Evolutionary conservation across 1,140 invertebrate species (phyloP).

Genomic region (Helicoverpa armigera): DNA sequence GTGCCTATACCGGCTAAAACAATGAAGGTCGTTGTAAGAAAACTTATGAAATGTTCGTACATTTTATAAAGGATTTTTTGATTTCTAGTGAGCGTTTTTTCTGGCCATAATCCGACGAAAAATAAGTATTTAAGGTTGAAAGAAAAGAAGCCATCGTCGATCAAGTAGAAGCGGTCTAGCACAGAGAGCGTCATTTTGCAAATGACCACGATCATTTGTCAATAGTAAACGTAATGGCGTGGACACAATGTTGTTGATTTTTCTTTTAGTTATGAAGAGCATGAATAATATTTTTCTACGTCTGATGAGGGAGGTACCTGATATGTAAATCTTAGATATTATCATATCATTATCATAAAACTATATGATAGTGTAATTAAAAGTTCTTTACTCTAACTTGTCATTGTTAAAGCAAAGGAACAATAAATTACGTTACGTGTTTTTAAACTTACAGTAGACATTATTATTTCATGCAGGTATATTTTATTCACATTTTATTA

Average conservation of each 20-base stretch:
- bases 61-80: conserved; percentile 63
- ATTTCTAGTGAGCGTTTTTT: conserved; percentile 57
- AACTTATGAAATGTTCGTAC: conserved; percentile 63
- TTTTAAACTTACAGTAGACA: no score
- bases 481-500: background rate
- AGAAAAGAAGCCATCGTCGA: conserved; percentile 65
- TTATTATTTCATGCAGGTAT: no score
- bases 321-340: no score
- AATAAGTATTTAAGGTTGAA: conserved; percentile 76
- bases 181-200: conserved; percentile 58
- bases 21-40: conserved; percentile 65
- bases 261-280: background rate
- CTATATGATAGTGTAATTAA: no score
- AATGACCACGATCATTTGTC: conserved; percentile 46
- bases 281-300: background rate
- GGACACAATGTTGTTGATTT: conserved; percentile 11
- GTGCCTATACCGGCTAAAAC: conserved; percentile 69
- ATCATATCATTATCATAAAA: no score
- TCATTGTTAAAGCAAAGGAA: no score
- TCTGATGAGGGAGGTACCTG: no score
- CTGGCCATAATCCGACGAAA: conserved; percentile 74
- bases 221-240: background rate
- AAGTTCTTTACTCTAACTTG: no score
- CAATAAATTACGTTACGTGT: no score
- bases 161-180: conserved; percentile 50